Evolutionary conservation across 2,113 vertebrate species (phyloP).

Genomic region (Lycocorax pyrrhopterus): DNA sequence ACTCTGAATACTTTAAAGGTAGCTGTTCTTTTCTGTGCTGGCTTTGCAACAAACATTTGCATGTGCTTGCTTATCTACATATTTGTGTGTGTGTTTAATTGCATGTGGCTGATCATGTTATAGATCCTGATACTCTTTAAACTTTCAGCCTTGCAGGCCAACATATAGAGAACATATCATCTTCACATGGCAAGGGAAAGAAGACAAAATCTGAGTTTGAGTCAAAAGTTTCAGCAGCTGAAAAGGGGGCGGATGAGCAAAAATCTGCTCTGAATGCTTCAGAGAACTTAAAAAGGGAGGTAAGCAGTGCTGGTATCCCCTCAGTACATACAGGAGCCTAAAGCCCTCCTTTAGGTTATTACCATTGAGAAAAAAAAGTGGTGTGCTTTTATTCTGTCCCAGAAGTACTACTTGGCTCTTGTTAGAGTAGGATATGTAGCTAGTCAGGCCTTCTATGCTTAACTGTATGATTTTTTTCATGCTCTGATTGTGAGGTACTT

Average conservation of each 20-base stretch:
- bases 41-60: not conserved
- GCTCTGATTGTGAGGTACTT: not conserved
- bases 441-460: not conserved
- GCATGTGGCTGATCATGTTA: not conserved
- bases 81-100: not conserved
- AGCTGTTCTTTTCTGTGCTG: not conserved
- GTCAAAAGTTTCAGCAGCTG: constrained; percentile 62
- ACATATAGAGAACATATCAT: constrained; percentile 77
- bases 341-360: not conserved
- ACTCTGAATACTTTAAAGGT: not conserved
- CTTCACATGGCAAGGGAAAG: constrained; percentile 75
- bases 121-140: not conserved
- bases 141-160: constrained; percentile 74
- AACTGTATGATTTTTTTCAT: not conserved
- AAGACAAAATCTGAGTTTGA: constrained; percentile 76
- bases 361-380: not conserved
- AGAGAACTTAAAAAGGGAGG: constrained; percentile 75
- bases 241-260: constrained; percentile 51
- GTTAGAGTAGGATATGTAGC: not conserved
- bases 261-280: constrained; percentile 74
- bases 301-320: constrained; percentile 10
- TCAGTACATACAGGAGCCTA: not conserved
- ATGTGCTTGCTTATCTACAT: constrained; percentile 56
- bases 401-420: not conserved
- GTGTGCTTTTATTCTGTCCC: not conserved